Conservation (phyloP, 2,113 vertebrate species). For the Pterocles orientalis region DNA sequence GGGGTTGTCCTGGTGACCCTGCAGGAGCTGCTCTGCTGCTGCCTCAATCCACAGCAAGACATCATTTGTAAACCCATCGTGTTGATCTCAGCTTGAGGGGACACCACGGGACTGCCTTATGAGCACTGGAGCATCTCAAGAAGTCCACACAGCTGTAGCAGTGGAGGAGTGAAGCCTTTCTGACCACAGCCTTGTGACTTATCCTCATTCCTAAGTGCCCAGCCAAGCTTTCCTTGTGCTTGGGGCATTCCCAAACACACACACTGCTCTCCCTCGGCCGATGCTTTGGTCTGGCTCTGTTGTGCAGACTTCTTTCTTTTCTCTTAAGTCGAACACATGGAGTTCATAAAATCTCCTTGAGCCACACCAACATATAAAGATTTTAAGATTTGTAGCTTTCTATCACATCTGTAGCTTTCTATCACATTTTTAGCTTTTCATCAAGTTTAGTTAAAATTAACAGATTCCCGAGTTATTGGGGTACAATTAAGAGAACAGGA, state of each 20-base stretch:
- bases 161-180: not conserved
- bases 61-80: fast-evolving
- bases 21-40: not conserved
- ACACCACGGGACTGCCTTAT: fast-evolving
- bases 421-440: not conserved
- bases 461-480: not conserved
- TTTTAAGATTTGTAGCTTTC: not conserved
- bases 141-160: not conserved
- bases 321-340: not conserved
- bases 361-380: not conserved
- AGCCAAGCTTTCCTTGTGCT: not conserved
- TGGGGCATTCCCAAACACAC: not conserved
- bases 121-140: not conserved
- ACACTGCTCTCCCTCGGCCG: fast-evolving
- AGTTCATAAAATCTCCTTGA: not conserved
- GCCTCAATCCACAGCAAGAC: not conserved
- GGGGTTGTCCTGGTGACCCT: not conserved
- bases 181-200: not conserved
- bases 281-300: not conserved
- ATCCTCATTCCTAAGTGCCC: not conserved
- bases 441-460: not conserved
- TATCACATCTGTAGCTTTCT: not conserved
- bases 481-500: not conserved
- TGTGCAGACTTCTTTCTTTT: not conserved
- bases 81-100: not conserved